These are phyloP conservation scores for Chascanopsetta lugubris DNA, from an alignment of 2,113 vertebrate species.

Conservation along the genomic window DNA sequence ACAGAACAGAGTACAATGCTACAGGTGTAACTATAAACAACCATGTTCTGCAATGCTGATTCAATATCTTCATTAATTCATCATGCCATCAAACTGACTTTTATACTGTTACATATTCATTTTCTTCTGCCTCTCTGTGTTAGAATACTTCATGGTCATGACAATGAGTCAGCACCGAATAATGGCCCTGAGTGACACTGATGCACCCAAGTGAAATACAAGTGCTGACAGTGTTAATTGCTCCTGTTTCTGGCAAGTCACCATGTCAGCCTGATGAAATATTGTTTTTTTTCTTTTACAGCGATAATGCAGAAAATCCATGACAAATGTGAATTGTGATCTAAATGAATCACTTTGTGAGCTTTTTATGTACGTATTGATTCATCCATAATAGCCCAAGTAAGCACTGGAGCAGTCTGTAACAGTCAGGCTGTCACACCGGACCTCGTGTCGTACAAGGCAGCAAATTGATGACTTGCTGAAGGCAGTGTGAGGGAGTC, in stretches of 20 bases:
- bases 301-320: constrained; percentile 4
- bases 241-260: background rate
- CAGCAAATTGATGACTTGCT: constrained; percentile 45
- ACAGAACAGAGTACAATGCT: too few species aligned
- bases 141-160: too few species aligned
- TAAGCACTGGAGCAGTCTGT: constrained; percentile 29
- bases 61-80: too few species aligned
- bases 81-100: too few species aligned
- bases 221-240: constrained; percentile 5
- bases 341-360: constrained; percentile 35
- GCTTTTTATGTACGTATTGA: constrained; percentile 61
- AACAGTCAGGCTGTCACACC: constrained; percentile 39
- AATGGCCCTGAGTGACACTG: constrained; percentile 3
- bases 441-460: constrained; percentile 15
- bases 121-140: too few species aligned
- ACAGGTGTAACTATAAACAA: too few species aligned
- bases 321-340: constrained; percentile 14
- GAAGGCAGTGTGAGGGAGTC: constrained; percentile 34
- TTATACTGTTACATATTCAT: too few species aligned
- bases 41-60: too few species aligned
- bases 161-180: too few species aligned
- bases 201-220: background rate
- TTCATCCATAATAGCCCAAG: constrained; percentile 51
- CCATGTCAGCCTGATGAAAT: constrained; percentile 8
- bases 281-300: background rate